Base-by-base conservation (phyloP, 1,140 invertebrate species). In the Copidosoma floridanum region DNA sequence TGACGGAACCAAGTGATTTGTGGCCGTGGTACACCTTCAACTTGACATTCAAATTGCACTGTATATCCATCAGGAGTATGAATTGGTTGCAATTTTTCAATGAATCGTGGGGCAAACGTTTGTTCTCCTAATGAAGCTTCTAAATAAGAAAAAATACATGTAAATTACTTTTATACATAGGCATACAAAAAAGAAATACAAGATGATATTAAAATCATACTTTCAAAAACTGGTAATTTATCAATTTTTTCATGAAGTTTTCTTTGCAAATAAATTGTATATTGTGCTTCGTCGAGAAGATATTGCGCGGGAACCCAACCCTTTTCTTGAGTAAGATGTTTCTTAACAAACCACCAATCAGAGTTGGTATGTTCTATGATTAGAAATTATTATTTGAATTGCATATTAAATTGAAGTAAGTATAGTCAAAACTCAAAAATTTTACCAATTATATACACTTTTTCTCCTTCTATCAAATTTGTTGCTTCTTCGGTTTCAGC, bases 1-100 rank as follows among this genome's bases (percentile, higher is more conserved):
- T 96, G 91, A 61, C 91, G 85, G 82, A 95, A 97, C 94, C 94
- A 97, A 8, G 94, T 95, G 44, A 97, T 94, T 77, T 93, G 91
- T 18, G 95, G 94, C 68, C 90, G 81, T 21, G 95, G 94, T 70
- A 85, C 82, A 46, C 94, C 95, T 81, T 93, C 90, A 7, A 97
- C 91, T 82, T 93, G 88, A 66, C 91, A 93, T 74, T 94, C 89
- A 68, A 97, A 95, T 73, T 92, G 90, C 12, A 94, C 88, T 2
- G 92, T 93, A 44, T 89, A 88, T 37, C 94, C 93, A 82, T 96
- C 93, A 4, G 86, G 86, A 16, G 89, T 91, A 61, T 88, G 86
- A 59, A 92, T 89, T 1, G 91, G 89, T 71, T 93, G 85, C 20
- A 96, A 79, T 78, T 94, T 93, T 71, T 93, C 88, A 24, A 90